These are phyloP conservation scores for Tor tambroides DNA, from an alignment of 2,113 vertebrate species.

Conservation along the genomic window DNA sequence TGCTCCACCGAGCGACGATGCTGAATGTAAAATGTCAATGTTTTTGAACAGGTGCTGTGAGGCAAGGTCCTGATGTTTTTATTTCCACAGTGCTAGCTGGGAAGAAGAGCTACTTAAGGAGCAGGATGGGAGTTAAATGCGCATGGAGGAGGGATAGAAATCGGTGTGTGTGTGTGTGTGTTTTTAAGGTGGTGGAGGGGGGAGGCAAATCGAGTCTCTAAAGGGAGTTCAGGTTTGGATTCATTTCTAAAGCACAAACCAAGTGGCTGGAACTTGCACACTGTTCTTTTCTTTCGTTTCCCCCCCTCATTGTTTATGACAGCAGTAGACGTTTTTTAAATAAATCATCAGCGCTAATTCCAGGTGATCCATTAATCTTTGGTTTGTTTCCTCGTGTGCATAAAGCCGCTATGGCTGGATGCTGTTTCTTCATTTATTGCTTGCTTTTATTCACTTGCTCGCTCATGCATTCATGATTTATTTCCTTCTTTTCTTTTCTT, in stretches of 20 bases:
- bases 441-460: no score
- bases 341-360: no score
- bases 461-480: no score
- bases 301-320: no score
- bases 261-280: slow-evolving; percentile 44
- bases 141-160: slow-evolving; percentile 23
- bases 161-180: slow-evolving; percentile 25
- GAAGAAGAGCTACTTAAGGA: slow-evolving; percentile 66
- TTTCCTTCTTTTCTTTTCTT: no score
- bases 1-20: slow-evolving; percentile 64
- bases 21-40: slow-evolving; percentile 80
- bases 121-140: slow-evolving; percentile 42
- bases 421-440: no score
- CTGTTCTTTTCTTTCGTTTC: background rate
- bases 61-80: slow-evolving; percentile 78
- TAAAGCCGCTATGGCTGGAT: no score
- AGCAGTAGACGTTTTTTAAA: no score
- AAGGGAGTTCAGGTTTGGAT: slow-evolving; percentile 54
- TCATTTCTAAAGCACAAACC: slow-evolving; percentile 57
- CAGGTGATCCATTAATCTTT: no score
- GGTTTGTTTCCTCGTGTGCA: no score
- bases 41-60: slow-evolving; percentile 81
- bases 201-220: slow-evolving; percentile 37
- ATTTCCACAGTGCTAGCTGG: slow-evolving; percentile 73
- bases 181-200: slow-evolving; percentile 24